phyloP scores from a whole-genome alignment of 2,113 vertebrate genomes.

The Aphyosemion australe region DNA sequence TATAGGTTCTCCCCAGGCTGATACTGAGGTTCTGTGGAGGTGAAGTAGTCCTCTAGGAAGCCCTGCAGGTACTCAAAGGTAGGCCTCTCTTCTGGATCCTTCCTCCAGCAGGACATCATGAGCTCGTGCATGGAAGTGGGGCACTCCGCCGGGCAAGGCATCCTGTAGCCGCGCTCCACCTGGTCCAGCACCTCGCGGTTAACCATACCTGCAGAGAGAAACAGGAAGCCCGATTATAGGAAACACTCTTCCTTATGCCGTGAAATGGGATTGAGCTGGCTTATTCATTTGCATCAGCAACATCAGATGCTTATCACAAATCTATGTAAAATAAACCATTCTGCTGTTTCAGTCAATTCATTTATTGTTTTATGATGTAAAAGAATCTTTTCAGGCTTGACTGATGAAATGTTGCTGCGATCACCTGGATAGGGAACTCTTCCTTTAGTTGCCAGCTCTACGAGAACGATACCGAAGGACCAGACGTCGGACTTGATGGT shows the following conservation, averaged over 20 bases:
- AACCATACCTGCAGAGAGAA: constrained; percentile 87
- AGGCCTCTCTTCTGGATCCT: constrained; percentile 93
- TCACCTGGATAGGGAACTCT: constrained; percentile 96
- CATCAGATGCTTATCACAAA: background rate
- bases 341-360: background rate
- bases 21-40: constrained; percentile 97
- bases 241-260: background rate
- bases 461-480: constrained; percentile 96
- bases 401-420: too few relatives aligned
- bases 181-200: constrained; percentile 97
- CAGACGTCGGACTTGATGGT: constrained; percentile 98
- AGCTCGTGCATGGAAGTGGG: constrained; percentile 94
- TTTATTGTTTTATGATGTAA: background rate
- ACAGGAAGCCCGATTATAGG: background rate
- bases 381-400: too few relatives aligned
- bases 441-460: constrained; percentile 95
- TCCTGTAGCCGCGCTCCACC: constrained; percentile 95
- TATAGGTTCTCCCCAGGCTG: constrained; percentile 98
- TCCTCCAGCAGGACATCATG: constrained; percentile 97
- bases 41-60: constrained; percentile 99
- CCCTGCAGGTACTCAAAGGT: constrained; percentile 98
- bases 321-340: background rate
- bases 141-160: constrained; percentile 94
- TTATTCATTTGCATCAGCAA: background rate
- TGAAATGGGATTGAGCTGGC: background rate